These are phyloP conservation scores for Nephrotoma flavescens DNA, from an alignment of 2,888 invertebrate species.

Conservation along the genomic window DNA sequence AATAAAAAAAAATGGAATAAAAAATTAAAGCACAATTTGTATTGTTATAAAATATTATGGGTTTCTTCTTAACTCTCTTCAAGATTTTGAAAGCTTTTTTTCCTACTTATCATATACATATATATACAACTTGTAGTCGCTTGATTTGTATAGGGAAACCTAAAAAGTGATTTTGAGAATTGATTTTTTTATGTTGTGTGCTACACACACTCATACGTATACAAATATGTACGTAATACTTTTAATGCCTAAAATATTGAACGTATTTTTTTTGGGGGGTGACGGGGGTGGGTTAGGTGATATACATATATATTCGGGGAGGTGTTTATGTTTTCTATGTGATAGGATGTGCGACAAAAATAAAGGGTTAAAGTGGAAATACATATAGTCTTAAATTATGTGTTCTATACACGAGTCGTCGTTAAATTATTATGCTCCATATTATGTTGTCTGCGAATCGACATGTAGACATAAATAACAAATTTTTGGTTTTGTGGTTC, in stretches of 20 bases:
- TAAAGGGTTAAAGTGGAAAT: neutral
- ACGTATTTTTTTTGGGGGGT: neutral
- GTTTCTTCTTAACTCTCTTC: neutral
- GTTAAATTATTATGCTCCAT: too few species aligned
- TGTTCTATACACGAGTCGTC: neutral
- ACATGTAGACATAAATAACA: too few species aligned
- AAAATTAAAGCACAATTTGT: neutral
- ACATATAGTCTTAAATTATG: neutral
- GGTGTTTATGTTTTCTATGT: too few species aligned
- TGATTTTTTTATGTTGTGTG: neutral
- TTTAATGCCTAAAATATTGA: neutral
- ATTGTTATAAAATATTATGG: neutral
- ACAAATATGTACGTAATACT: neutral
- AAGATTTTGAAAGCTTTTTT: neutral
- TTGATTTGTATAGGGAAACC: neutral
- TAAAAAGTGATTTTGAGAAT: neutral
- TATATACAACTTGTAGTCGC: neutral
- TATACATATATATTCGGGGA: too few species aligned
- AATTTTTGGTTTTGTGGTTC: too few species aligned
- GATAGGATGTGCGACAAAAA: neutral
- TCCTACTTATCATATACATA: neutral
- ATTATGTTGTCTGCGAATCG: neutral
- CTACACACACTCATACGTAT: neutral
- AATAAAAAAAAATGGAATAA: neutral
- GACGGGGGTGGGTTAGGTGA: too few species aligned